Base-by-base conservation (phyloP, 1,140 invertebrate genomes). In the Metopolophium dirhodum region DNA sequence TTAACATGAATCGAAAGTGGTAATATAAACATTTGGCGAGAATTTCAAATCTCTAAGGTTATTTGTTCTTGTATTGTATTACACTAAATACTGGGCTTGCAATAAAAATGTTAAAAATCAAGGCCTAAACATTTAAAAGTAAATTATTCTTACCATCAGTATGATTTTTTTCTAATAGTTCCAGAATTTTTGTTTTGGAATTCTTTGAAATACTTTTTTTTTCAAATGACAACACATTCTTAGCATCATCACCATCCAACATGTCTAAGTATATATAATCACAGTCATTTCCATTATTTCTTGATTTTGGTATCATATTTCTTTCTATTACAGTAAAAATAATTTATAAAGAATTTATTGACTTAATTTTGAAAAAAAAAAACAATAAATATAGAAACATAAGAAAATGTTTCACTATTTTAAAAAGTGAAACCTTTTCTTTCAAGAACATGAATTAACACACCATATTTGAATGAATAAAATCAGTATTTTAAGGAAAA, bases 211-310 rank as follows among this genome's bases (percentile, higher is more conserved):
- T 49, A 26, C 30, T 20, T 22, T n/a, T 87, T n/a, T 87, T 49
- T 49, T 49, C 85, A 47, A n/a, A 87, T 87, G 85, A 47, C 45
- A 87, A 41, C 1, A 90, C 8, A 54, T 90, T 37, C 23, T 45
- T n/a, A 90, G 37, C 51, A 57, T 90, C 41, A 11, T 57, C 88
- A 18, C 35, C 51, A 41, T 90, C 35, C 35, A 90, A 57, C 35
- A 14, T 57, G 37, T 90, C 88, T n/a, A 90, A 57, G 88, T 90
- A 90, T 57, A 90, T 41, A 37, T 90, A 90, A 57, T 90, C 51
- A 11, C 35, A 20, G 9, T 35, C 49, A 57, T 87, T 87, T 87
- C 85, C 85, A 87, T 87, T 87, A 49, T 87, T 87, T n/a, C 14
- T 87, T 49, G 45, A 47, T 87, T 87, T 87, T 87, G 85, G 85